A percentile compares a stretch with the other conserved stretches of the same genome.
phyloP scores from a whole-genome alignment of 2,113 vertebrate species.

The Agelaius phoeniceus region DNA sequence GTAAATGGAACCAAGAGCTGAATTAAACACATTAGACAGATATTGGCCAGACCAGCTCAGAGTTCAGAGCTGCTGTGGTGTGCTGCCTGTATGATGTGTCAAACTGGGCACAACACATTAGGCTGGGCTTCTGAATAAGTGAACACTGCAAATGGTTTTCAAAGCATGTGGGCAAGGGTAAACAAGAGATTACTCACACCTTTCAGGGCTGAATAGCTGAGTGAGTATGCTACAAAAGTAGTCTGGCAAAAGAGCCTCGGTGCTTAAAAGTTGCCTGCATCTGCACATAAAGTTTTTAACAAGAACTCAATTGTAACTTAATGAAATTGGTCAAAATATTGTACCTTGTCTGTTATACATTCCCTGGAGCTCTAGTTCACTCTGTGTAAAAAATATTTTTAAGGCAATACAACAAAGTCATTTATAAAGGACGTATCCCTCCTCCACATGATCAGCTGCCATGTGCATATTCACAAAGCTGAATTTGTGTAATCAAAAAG shows the following conservation, averaged over 20 bases:
- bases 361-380: not conserved
- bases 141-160: not conserved
- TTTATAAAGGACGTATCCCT: not conserved
- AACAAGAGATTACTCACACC: slow-evolving; percentile 31
- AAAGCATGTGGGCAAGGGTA: not conserved
- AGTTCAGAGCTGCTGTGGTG: not conserved
- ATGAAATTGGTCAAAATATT: not conserved
- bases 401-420: not conserved
- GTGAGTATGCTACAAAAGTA: not conserved
- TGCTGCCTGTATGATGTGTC: not conserved
- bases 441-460: not conserved
- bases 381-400: not conserved
- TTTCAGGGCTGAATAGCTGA: not conserved
- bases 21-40: not conserved
- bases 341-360: not conserved
- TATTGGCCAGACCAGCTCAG: not conserved
- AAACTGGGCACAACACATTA: not conserved
- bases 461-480: not conserved
- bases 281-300: not conserved
- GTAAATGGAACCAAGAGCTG: not conserved
- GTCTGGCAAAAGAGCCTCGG: not conserved
- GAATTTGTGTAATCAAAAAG: not conserved
- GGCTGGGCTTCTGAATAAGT: not conserved
- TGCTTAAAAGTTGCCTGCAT: not conserved
- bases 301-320: not conserved